Evolutionary conservation across 2,888 invertebrate genomes (phyloP).

Genomic region (Sinopyrophorus schimmeli): DNA sequence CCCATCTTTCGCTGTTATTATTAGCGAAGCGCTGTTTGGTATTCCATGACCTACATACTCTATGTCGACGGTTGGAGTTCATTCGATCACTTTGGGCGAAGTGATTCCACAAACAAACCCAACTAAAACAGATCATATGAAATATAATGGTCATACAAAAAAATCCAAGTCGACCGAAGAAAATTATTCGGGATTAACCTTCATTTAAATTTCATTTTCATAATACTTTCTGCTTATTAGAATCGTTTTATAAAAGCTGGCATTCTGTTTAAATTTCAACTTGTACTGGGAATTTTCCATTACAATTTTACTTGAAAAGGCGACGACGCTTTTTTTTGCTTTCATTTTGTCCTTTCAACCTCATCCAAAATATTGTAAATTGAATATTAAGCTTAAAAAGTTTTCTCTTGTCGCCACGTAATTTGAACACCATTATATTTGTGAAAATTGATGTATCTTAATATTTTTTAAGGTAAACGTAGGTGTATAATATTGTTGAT

Average conservation of each 20-base stretch:
- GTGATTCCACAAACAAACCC: constrained; percentile 1
- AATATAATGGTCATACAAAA: too few species aligned
- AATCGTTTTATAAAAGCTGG: too few species aligned
- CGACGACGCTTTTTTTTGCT: constrained; percentile 5
- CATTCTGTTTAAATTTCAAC: too few species aligned
- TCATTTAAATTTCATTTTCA: too few species aligned
- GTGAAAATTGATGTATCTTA: too few species aligned
- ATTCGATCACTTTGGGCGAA: constrained; percentile 14
- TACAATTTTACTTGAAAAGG: constrained; percentile 6
- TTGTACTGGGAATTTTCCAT: constrained; percentile 10
- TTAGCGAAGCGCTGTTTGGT: constrained; percentile 36
- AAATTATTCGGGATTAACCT: too few species aligned
- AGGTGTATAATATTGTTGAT: too few species aligned
- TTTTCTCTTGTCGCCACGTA: background rate
- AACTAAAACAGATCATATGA: too few species aligned
- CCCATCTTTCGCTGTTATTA: constrained; percentile 37
- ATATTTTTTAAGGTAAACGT: too few species aligned
- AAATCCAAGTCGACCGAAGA: too few species aligned
- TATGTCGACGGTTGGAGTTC: constrained; percentile 12
- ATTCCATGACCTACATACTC: constrained; percentile 41
- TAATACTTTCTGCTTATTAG: too few species aligned
- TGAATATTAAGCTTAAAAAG: background rate
- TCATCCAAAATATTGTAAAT: background rate
- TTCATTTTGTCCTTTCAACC: background rate
- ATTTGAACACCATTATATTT: too few species aligned